These are phyloP conservation scores for Climacteris rufus DNA, from an alignment of 2,113 vertebrate species.

Conservation along the genomic window DNA sequence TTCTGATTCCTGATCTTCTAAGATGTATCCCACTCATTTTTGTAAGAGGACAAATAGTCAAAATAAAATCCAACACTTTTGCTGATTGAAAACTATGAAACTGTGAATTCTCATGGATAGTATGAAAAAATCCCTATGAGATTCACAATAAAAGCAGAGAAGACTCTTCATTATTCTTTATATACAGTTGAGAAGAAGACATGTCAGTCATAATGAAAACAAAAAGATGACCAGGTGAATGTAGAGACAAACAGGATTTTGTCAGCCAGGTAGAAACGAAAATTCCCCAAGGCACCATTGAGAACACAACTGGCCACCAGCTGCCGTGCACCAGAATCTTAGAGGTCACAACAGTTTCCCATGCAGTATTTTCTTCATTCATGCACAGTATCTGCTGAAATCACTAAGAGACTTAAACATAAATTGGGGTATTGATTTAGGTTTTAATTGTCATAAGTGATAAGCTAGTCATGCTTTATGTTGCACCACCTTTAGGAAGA, in stretches of 20 bases:
- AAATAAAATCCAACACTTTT: not conserved
- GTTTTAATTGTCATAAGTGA: too few relatives aligned
- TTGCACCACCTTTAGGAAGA: not conserved
- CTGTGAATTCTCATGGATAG: not conserved
- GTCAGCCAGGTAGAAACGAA: not conserved
- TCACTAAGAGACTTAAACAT: not conserved
- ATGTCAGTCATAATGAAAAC: not conserved
- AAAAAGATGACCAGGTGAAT: not conserved
- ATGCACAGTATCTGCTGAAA: not conserved
- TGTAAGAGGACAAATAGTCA: not conserved
- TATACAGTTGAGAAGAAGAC: not conserved
- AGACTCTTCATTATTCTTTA: not conserved
- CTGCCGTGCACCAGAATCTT: not conserved
- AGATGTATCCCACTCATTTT: not conserved
- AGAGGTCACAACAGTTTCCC: not conserved
- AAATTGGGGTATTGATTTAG: not conserved
- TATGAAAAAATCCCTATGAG: accelerated
- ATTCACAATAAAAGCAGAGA: not conserved
- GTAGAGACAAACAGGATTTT: not conserved
- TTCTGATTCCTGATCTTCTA: not conserved
- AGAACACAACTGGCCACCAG: not conserved
- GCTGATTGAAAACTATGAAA: not conserved
- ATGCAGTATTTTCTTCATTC: not conserved
- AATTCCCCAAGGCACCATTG: not conserved
- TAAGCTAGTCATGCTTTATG: not conserved